These are phyloP conservation scores for Idaea aversata DNA, from an alignment of 2,888 invertebrate genomes.

Conservation along the genomic window DNA sequence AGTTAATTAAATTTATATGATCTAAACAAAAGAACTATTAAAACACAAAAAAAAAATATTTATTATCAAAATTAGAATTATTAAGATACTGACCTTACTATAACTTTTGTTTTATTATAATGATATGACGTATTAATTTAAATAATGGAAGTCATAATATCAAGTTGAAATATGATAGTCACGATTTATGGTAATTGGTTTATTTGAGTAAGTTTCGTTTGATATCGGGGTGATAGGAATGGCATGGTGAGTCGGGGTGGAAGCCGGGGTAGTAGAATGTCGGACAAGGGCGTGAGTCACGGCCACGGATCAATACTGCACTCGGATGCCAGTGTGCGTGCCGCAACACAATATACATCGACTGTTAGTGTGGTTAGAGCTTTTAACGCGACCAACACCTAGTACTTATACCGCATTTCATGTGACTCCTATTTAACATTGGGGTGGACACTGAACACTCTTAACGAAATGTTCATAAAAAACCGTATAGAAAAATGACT, in stretches of 20 bases:
- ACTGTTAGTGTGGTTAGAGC: neutral
- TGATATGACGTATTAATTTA: constrained; percentile 8
- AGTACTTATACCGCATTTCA: neutral
- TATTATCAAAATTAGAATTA: too few relatives aligned
- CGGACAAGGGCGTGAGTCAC: constrained; percentile 80
- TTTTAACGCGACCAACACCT: neutral
- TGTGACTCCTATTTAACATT: neutral
- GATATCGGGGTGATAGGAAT: constrained; percentile 39
- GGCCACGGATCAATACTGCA: constrained; percentile 77
- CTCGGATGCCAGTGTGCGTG: constrained; percentile 47
- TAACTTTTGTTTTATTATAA: neutral
- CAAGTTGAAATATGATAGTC: constrained; percentile 22
- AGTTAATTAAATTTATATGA: neutral
- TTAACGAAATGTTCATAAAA: too few relatives aligned
- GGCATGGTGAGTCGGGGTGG: constrained; percentile 33
- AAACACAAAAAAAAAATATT: neutral
- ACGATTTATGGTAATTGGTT: constrained; percentile 31
- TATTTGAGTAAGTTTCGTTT: constrained; percentile 30
- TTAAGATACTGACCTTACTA: neutral
- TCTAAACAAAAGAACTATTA: neutral
- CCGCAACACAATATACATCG: constrained; percentile 13
- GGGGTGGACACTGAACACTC: neutral
- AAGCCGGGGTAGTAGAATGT: constrained; percentile 66
- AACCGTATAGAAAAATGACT: too few relatives aligned
- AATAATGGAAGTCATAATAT: constrained; percentile 8